These are phyloP conservation scores for Larimichthys polyactis DNA, from an alignment of 2,113 vertebrate species.

Conservation along the genomic window DNA sequence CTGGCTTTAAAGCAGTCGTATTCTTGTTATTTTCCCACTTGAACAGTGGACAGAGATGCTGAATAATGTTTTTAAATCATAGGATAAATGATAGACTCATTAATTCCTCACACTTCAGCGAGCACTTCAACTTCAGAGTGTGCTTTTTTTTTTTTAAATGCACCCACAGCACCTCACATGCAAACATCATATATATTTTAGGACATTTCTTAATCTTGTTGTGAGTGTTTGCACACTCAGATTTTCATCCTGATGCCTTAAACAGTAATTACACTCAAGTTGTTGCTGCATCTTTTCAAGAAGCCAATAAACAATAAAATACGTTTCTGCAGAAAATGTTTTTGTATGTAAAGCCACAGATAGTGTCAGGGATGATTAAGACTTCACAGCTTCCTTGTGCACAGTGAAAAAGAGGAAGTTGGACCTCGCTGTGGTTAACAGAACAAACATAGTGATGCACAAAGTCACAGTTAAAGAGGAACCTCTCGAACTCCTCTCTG, in stretches of 20 bases:
- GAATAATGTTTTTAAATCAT: not conserved
- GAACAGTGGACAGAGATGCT: not conserved
- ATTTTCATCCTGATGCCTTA: not conserved
- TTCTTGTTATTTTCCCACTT: not conserved
- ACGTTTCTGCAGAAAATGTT: not conserved
- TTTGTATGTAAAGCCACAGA: not conserved
- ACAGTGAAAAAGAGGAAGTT: conserved; percentile 44
- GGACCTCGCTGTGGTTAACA: conserved; percentile 40
- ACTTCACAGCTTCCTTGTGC: conserved; percentile 25
- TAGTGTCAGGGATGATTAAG: not conserved
- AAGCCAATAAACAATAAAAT: not conserved
- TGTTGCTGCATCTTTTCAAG: not conserved
- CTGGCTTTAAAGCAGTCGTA: no score
- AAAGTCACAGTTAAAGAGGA: conserved; percentile 47
- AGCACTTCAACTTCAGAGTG: no score
- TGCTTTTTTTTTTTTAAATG: not conserved
- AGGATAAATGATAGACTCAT: not conserved
- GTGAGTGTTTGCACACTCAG: not conserved
- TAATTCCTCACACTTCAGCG: not conserved
- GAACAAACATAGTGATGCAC: conserved; percentile 15
- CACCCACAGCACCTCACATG: not conserved
- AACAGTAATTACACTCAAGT: no score
- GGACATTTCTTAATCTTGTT: not conserved
- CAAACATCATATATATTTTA: not conserved
- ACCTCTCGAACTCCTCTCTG: not conserved